phyloP scores from a whole-genome alignment of 1,140 invertebrate species.

The Drosophila eugracilis region DNA sequence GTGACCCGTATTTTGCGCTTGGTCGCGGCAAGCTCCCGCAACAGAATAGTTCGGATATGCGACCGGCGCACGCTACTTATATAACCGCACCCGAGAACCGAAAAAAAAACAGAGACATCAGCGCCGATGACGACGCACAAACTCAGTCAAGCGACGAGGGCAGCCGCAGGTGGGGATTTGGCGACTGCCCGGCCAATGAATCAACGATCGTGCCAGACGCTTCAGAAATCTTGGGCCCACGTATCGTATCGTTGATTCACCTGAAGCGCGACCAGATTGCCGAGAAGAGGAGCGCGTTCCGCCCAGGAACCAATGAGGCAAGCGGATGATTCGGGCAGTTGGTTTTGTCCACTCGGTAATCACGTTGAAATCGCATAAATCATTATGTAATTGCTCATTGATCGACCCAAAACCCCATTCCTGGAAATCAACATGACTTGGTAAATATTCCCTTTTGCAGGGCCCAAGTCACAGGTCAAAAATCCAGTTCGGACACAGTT shows the following conservation, averaged over 20 bases:
- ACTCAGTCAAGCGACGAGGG: constrained; percentile 63
- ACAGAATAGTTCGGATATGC: constrained; percentile 70
- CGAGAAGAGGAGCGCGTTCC: too few relatives aligned
- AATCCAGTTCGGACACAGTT: constrained; percentile 60
- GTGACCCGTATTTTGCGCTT: constrained; percentile 74
- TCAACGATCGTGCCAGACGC: constrained; percentile 65
- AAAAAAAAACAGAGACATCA: constrained; percentile 14
- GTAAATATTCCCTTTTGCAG: constrained; percentile 2
- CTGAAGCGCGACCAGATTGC: constrained; percentile 40
- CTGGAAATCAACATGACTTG: constrained; percentile 54
- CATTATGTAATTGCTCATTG: constrained; percentile 30
- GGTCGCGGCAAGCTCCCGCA: constrained; percentile 46
- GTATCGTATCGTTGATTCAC: constrained; percentile 34
- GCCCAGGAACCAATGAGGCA: constrained; percentile 77
- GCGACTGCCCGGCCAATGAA: constrained; percentile 53
- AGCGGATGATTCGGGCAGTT: constrained; percentile 46
- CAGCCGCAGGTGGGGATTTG: constrained; percentile 58
- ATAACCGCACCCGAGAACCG: constrained; percentile 60
- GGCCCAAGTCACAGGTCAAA: constrained; percentile 27
- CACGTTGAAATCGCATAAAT: constrained; percentile 71
- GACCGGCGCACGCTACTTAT: constrained; percentile 77
- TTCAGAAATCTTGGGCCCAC: constrained; percentile 30
- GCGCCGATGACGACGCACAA: constrained; percentile 45
- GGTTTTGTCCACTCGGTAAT: constrained; percentile 37
- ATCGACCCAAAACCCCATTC: constrained; percentile 36